Base-by-base conservation (phyloP, 2,113 vertebrate species). In the Siniperca chuatsi region DNA sequence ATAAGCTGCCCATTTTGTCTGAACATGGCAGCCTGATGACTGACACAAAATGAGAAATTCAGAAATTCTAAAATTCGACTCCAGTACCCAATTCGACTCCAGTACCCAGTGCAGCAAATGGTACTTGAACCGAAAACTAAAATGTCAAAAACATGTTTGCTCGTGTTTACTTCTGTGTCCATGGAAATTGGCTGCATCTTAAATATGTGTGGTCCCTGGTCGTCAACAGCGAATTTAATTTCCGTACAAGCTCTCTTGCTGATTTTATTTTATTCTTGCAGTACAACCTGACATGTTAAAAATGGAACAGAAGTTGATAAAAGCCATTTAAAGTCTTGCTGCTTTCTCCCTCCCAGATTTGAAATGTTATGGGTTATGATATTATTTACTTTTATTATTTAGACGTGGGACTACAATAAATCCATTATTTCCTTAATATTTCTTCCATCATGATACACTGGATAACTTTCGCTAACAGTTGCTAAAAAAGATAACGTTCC, bases 131-230 rank as follows among this genome's bases (percentile, higher is more conserved):
- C 23, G 58, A 61, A 66, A 77, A 61, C 33, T 18, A 11, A 80
- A 86, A 78, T 81, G 48, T 77, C 72, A 77, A 29, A 79, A 64
- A 82, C 40, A 55, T 23, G 25, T 57, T 76, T 60, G 11, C 84
- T 44, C 7, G 0, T 77, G 66, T 86, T 86, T 88, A 79, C 79
- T 67, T 80, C 80, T 57, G 78, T 9, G 81, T 62, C 76, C 52
- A 0, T 69, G 79, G 66, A 72, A 73, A 68, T 62, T 60, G 69
- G 20, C 29, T 72, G 79, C 64, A 70, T 79, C 35, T 66, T 71
- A 65, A 78, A 70, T 60, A 1, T 35, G 29, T 33, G 68, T 33
- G 10, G n/a, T 66, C 71, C 71, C 70, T 4, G 61, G 66, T 46
- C 66, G 18, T 58, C 52, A 13, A 76, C 16, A 33, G 23, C 23